These are phyloP conservation scores for Aptenodytes patagonicus DNA, from an alignment of 2,113 vertebrate species.

Conservation along the genomic window DNA sequence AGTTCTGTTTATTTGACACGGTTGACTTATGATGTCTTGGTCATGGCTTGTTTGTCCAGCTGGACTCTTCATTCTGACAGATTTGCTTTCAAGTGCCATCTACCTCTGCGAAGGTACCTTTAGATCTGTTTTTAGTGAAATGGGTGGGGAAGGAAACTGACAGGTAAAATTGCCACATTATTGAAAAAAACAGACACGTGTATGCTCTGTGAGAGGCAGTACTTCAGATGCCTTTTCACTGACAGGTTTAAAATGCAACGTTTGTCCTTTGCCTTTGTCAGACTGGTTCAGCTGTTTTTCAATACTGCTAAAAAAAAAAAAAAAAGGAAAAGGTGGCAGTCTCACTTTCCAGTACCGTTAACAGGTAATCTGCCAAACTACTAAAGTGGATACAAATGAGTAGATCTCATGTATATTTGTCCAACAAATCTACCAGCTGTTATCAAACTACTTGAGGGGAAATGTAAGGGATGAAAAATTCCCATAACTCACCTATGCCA, in stretches of 20 bases:
- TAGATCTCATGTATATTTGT: background rate
- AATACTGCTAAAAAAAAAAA: background rate
- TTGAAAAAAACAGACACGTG: background rate
- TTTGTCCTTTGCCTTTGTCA: background rate
- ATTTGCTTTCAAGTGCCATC: background rate
- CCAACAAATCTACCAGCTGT: background rate
- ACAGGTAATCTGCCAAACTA: background rate
- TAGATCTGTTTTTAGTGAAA: background rate
- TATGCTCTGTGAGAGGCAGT: background rate
- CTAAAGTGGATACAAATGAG: background rate
- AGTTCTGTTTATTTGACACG: background rate
- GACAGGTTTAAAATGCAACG: background rate
- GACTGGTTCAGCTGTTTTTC: background rate
- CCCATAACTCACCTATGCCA: background rate
- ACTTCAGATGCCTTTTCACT: background rate
- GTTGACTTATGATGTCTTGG: background rate
- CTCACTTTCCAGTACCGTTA: accelerated
- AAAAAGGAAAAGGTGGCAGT: background rate
- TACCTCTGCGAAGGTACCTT: background rate
- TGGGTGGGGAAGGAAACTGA: background rate
- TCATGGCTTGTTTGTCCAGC: background rate
- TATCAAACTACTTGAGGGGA: background rate
- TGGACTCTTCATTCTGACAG: background rate
- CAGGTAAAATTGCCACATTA: background rate
- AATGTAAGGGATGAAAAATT: background rate